phyloP scores from a whole-genome alignment of 2,888 invertebrate species.

The Diachrysia chrysitis region DNA sequence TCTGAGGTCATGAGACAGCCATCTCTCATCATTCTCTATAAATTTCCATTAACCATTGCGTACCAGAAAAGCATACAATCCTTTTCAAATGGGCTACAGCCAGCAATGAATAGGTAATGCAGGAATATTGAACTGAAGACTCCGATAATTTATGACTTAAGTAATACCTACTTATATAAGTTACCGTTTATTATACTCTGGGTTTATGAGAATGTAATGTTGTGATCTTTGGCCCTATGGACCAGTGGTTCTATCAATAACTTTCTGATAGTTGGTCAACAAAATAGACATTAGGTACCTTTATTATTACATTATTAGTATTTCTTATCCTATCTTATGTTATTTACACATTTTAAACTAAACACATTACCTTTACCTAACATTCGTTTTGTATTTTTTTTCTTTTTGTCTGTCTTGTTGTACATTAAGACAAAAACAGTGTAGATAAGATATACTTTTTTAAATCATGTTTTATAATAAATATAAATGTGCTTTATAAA shows the following conservation, averaged over 20 bases:
- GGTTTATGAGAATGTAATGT: conserved; percentile 17
- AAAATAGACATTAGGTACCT: background rate
- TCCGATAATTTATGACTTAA: background rate
- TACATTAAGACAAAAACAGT: too few species aligned
- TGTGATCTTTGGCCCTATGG: conserved; percentile 34
- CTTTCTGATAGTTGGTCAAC: conserved; percentile 8
- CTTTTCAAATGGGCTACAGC: background rate
- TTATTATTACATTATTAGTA: background rate
- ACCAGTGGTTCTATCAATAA: conserved; percentile 21
- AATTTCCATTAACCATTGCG: background rate
- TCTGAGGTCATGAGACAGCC: background rate
- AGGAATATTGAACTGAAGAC: background rate
- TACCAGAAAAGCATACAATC: background rate
- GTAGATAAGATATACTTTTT: too few species aligned
- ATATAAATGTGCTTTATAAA: too few species aligned
- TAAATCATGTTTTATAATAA: too few species aligned
- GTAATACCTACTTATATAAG: background rate
- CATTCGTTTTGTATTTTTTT: background rate
- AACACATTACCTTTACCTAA: background rate
- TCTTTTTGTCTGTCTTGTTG: too few species aligned
- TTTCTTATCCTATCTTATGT: background rate
- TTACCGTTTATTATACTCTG: background rate
- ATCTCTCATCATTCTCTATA: background rate
- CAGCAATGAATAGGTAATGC: background rate
- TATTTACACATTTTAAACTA: background rate